A percentile compares a stretch with the other conserved stretches of the same genome.
Evolutionary conservation across 2,888 invertebrate genomes (phyloP).

Genomic region (Dolichopus griseipennis): DNA sequence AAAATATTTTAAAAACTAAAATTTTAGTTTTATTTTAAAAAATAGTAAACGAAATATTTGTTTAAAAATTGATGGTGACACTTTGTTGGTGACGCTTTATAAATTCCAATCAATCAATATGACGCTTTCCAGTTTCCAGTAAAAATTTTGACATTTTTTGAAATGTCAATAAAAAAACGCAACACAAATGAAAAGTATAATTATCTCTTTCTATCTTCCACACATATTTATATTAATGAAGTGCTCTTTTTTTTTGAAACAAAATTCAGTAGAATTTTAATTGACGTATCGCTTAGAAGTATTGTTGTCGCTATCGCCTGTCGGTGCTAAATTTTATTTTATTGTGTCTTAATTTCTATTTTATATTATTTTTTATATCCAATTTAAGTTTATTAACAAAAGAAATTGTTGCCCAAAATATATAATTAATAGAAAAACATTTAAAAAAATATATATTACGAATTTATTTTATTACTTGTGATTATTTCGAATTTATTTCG

Average conservation of each 20-base stretch:
- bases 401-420: too few species aligned
- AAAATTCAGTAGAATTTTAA: neutral
- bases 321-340: conserved; percentile 1
- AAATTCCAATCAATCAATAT: too few species aligned
- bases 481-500: too few species aligned
- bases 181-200: neutral
- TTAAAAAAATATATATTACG: too few species aligned
- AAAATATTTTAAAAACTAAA: too few species aligned
- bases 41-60: too few species aligned
- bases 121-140: neutral
- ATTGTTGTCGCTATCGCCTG: neutral
- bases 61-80: too few species aligned
- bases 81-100: too few species aligned
- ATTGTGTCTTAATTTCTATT: neutral
- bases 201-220: neutral
- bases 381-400: neutral
- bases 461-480: too few species aligned
- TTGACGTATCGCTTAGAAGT: conserved; percentile 3
- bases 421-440: too few species aligned
- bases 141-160: neutral
- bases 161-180: too few species aligned
- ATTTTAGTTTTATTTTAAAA: too few species aligned
- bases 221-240: neutral
- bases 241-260: neutral
- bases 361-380: neutral